These are phyloP conservation scores for Epinephelus moara DNA, from an alignment of 2,113 vertebrate species.

Conservation along the genomic window DNA sequence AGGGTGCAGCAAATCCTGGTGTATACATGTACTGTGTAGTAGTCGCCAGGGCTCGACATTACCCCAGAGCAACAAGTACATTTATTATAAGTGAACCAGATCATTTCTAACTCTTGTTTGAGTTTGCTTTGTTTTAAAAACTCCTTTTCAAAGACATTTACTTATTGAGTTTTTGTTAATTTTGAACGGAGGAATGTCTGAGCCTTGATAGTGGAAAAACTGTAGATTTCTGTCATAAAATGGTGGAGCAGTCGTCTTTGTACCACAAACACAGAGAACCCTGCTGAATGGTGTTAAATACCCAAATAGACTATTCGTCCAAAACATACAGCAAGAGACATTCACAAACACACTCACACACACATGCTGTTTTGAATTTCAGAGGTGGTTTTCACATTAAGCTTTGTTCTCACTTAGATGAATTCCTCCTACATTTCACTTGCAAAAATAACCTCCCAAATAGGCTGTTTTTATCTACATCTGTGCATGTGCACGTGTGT, in stretches of 20 bases:
- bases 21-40: neutral
- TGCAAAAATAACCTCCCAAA: conserved; percentile 37
- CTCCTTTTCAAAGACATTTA: neutral
- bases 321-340: conserved; percentile 3
- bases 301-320: neutral
- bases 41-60: neutral
- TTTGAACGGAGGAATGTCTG: neutral
- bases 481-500: conserved; percentile 15
- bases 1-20: neutral
- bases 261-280: neutral
- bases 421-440: conserved; percentile 28
- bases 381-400: conserved; percentile 34
- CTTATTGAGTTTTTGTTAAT: neutral
- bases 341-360: neutral
- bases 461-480: conserved; percentile 36
- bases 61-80: neutral
- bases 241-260: neutral
- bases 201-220: neutral
- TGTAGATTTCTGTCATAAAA: neutral
- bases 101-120: neutral
- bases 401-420: conserved; percentile 19
- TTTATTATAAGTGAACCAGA: neutral
- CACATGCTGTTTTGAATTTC: conserved; percentile 14
- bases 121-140: neutral
- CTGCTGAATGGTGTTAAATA: conserved; percentile 2